Evolutionary conservation across 2,888 invertebrate species (phyloP).

Genomic region (Drosophila cognata): DNA sequence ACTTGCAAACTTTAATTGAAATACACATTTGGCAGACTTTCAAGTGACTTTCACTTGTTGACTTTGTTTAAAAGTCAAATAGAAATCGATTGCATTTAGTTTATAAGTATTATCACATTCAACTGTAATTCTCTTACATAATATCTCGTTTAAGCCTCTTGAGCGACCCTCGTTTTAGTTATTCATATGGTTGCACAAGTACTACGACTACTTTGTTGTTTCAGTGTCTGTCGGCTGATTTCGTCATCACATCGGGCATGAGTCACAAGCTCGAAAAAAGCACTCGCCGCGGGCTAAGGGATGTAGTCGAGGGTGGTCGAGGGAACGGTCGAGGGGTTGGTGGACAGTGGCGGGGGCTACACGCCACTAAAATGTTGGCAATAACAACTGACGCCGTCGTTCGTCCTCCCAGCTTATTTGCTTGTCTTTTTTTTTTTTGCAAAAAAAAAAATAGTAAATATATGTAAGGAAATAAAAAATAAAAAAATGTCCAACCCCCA

Average conservation of each 20-base stretch:
- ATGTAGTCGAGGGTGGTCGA: background rate
- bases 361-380: slow-evolving; percentile 64
- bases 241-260: slow-evolving; percentile 67
- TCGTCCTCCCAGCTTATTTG: slow-evolving; percentile 35
- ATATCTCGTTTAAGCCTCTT: background rate
- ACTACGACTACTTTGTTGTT: slow-evolving; percentile 38
- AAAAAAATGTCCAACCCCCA: slow-evolving; percentile 40
- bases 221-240: slow-evolving; percentile 57
- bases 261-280: slow-evolving; percentile 48
- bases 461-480: background rate
- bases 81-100: background rate
- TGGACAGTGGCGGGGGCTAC: background rate
- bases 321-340: background rate
- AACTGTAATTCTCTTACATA: rapidly evolving
- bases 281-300: background rate
- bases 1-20: background rate
- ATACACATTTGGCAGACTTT: background rate
- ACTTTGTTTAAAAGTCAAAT: background rate
- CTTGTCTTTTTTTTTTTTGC: slow-evolving; percentile 25
- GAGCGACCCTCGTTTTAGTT: slow-evolving; percentile 43
- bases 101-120: background rate
- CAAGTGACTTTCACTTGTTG: background rate
- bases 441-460: slow-evolving; percentile 6
- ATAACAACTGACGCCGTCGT: slow-evolving; percentile 71
- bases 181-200: slow-evolving; percentile 26